Percentiles rank a stretch among this genome's conserved stretches.
Conservation (phyloP, 1,140 invertebrate species). For the Trichogramma pretiosum region DNA sequence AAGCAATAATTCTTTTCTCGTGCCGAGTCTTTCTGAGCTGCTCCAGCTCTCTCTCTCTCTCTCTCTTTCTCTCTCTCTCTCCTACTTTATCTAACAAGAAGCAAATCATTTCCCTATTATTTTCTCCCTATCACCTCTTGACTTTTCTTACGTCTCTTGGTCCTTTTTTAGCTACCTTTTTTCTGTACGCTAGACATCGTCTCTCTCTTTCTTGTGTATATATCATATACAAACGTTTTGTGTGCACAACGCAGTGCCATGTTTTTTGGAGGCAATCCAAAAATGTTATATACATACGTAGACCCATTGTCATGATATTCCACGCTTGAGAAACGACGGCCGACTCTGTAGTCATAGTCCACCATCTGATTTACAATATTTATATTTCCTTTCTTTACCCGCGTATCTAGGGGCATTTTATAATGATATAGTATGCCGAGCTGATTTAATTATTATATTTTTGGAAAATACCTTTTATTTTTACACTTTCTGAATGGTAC, state of each 20-base stretch:
- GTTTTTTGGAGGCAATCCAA: conserved; percentile 44
- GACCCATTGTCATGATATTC: conserved; percentile 40
- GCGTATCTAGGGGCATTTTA: no score
- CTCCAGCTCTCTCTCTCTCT: no score
- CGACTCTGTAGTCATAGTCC: conserved; percentile 14
- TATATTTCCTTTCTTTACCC: conserved; percentile 18
- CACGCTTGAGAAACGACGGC: conserved; percentile 25
- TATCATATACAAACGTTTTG: conserved; percentile 12
- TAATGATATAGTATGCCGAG: no score
- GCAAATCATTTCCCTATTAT: conserved; percentile 50
- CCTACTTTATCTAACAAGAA: conserved; percentile 50
- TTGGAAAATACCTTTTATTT: no score
- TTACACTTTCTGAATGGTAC: no score
- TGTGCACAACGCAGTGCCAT: conserved; percentile 28
- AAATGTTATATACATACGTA: no score
- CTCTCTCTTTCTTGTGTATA: conserved; percentile 14
- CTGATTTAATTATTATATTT: no score
- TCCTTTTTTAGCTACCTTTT: conserved; percentile 24
- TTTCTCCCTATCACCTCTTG: conserved; percentile 43
- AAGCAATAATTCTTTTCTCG: conserved; percentile 43
- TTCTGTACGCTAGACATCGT: conserved; percentile 6
- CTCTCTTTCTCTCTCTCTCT: no score
- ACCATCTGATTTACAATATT: conserved; percentile 31
- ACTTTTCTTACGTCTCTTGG: conserved; percentile 28
- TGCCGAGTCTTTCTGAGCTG: conserved; percentile 31